phyloP scores from a whole-genome alignment of 2,888 invertebrate species.

The Calephelis perditalis region DNA sequence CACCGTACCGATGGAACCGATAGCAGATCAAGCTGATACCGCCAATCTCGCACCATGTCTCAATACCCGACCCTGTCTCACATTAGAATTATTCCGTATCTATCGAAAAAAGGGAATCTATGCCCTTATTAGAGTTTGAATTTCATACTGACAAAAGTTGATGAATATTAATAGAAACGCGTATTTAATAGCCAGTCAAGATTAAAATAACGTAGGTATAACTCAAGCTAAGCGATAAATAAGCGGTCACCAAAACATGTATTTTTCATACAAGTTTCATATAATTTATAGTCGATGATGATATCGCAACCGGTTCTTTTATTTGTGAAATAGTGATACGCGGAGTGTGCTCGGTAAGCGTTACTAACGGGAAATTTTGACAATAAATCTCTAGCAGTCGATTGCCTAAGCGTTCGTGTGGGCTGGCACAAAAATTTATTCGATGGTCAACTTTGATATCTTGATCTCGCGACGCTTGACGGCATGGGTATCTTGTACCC shows the following conservation, averaged over 20 bases:
- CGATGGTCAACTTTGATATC: constrained; percentile 68
- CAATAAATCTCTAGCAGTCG: constrained; percentile 74
- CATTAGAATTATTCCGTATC: constrained; percentile 38
- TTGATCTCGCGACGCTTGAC: constrained; percentile 59
- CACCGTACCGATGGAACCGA: constrained; percentile 68
- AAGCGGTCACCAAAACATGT: constrained; percentile 67
- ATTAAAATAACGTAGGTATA: constrained; percentile 65
- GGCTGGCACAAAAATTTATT: constrained; percentile 70
- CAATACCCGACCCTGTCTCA: constrained; percentile 27
- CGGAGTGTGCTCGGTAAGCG: constrained; percentile 74
- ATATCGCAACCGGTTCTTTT: constrained; percentile 77
- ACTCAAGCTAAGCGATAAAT: constrained; percentile 67
- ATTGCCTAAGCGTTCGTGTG: constrained; percentile 76
- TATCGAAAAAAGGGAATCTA: constrained; percentile 19
- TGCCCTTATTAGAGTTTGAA: background rate
- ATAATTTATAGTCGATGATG: constrained; percentile 76
- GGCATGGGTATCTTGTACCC: constrained; percentile 30
- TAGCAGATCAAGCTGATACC: constrained; percentile 66
- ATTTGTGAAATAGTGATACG: constrained; percentile 78
- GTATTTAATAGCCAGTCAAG: constrained; percentile 45
- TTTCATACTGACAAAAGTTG: constrained; percentile 31
- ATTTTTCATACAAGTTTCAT: constrained; percentile 73
- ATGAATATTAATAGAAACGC: constrained; percentile 45
- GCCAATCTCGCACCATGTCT: constrained; percentile 38
- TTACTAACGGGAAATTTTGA: constrained; percentile 77